Percentiles rank a stretch among this genome's conserved stretches.
phyloP scores from a whole-genome alignment of 2,797 vertebrate species.

The Denticeps clupeoides region DNA sequence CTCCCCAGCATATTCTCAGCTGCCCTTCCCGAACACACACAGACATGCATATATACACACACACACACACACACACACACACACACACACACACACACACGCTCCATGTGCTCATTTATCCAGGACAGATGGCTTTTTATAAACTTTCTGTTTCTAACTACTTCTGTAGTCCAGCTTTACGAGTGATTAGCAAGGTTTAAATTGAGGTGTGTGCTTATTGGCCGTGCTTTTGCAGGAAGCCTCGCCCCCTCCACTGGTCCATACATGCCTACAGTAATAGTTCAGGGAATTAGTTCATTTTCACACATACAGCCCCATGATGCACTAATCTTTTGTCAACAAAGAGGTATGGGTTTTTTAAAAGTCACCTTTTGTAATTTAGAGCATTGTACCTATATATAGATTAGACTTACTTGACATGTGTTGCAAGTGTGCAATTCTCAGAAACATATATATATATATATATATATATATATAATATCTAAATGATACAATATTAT shows the following conservation, averaged over 20 bases:
- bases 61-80: neutral
- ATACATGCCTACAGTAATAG: conserved; percentile 10
- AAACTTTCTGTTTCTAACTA: too few relatives aligned
- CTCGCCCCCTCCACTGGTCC: neutral
- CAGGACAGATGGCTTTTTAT: neutral
- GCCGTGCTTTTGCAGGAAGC: too few relatives aligned
- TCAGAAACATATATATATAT: conserved; percentile 22
- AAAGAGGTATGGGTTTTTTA: conserved; percentile 24
- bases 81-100: neutral
- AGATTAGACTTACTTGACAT: conserved; percentile 33
- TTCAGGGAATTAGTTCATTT: conserved; percentile 27
- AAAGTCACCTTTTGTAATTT: conserved; percentile 7
- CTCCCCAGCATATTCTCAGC: too few relatives aligned
- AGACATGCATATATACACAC: neutral
- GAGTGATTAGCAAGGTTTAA: too few relatives aligned
- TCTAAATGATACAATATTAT: too few relatives aligned
- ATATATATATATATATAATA: conserved; percentile 30
- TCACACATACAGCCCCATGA: conserved; percentile 20
- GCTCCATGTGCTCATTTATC: neutral
- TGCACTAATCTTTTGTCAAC: conserved; percentile 30
- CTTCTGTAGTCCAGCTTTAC: too few relatives aligned
- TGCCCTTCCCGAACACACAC: neutral
- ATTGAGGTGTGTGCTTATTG: too few relatives aligned
- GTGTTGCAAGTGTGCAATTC: conserved; percentile 43
- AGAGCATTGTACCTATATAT: conserved; percentile 25